Evolutionary conservation across 1,140 invertebrate genomes (phyloP), one percentile per base, ranked within the genome.

Genomic region (Pomacea maculata): DNA sequence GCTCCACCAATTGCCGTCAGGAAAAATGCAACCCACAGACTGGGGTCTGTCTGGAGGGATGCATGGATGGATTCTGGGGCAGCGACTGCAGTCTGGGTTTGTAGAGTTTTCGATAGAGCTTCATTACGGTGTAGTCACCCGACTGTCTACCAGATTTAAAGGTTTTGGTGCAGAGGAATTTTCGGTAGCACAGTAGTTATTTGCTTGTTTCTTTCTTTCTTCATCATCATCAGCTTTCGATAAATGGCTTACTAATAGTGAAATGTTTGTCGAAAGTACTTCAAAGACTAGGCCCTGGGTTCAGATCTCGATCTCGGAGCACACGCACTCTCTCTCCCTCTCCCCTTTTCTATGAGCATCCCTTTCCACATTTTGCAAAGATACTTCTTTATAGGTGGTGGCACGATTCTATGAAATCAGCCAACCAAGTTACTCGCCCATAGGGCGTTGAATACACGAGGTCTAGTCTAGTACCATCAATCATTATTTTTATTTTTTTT

Each of bases 61-160:
- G 75, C 67, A 4, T 64, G 63, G 34, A 64, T 17, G 75, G 75
- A 3, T 77, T 29, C 75, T 77, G 75, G 75, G 75, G 75, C 75
- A 77, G 75, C 25, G 75, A 77, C 75, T 67, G 75, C 17, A 67
- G 75, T 67, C 63, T 77, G 29, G 75, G 75, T 77, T 1, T 19
- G n/a, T 72, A 0, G 34, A 45, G 52, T 75, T 19, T 75, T 19
- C n/a, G 14, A 25, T 19, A n/a, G 73, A n/a, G 73, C 25, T 19
- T 55, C 54, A 11, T n/a, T 1, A 1, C 71, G 19, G 34, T 73
- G 25, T 45, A 54, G 6, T 17, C 55, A 54, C 55, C n/a, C n/a
- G 68, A 7, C 1, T 12, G 6, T 29, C n/a, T 71, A 0, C 14
- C 2, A 0, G n/a, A n/a, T 15, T n/a, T 71, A n/a, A 19, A 34